Evolutionary conservation across 2,888 invertebrate species (phyloP).

Genomic region (Labia minor): DNA sequence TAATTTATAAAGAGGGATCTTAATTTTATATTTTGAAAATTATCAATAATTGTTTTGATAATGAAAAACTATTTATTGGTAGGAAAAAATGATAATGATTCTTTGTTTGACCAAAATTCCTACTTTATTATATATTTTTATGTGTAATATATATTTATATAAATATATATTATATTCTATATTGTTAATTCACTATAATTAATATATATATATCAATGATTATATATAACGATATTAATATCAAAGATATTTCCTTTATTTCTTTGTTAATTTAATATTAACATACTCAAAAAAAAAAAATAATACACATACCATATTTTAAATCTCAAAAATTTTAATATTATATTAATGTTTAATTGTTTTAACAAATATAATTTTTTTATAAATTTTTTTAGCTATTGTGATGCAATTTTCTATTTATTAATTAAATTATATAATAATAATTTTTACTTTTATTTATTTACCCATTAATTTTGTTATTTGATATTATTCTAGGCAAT

Average conservation of each 20-base stretch:
- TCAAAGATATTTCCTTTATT: background rate
- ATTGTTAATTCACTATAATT: no score
- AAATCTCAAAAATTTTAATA: background rate
- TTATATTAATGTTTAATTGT: background rate
- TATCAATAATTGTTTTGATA: background rate
- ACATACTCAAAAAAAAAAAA: background rate
- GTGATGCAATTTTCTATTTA: conserved; percentile 5
- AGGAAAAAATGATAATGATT: background rate
- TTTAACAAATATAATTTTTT: conserved; percentile 1
- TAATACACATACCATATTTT: background rate
- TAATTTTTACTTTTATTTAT: no score
- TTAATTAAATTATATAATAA: background rate
- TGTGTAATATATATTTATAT: no score
- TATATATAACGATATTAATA: background rate
- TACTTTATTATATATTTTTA: no score
- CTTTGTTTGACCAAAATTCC: no score
- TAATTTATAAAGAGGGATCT: background rate
- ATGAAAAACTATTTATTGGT: background rate
- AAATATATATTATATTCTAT: no score
- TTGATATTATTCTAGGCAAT: no score
- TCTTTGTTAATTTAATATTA: background rate
- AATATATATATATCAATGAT: no score
- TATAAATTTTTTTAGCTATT: background rate
- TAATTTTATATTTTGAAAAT: background rate
- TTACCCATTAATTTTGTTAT: no score